These are phyloP conservation scores for Therioaphis trifolii DNA, from an alignment of 2,888 invertebrate species.

Conservation along the genomic window DNA sequence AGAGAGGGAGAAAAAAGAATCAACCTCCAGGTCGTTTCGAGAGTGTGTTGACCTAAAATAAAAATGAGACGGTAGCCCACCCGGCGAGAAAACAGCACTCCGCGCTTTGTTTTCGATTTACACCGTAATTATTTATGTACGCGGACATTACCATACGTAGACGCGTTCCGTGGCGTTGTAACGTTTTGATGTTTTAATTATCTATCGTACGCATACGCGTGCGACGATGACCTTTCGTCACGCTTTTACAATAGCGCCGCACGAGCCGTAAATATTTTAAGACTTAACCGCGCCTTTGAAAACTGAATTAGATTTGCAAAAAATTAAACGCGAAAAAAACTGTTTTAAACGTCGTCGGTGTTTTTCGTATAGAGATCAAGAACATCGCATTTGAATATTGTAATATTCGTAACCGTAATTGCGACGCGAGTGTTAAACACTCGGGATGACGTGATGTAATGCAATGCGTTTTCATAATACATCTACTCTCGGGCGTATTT, in stretches of 20 bases:
- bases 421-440: no score
- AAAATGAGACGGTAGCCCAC: constrained; percentile 41
- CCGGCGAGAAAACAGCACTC: constrained; percentile 6
- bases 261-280: constrained; percentile 5
- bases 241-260: neutral
- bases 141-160: neutral
- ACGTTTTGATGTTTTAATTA: constrained; percentile 13
- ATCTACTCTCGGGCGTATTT: no score
- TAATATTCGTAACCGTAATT: no score
- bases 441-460: no score
- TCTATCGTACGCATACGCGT: neutral
- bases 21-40: neutral
- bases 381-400: no score
- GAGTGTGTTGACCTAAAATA: constrained; percentile 40
- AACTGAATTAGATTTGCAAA: neutral
- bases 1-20: no score
- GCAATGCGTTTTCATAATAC: no score
- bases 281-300: neutral
- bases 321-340: no score
- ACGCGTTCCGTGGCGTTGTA: neutral
- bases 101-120: constrained; percentile 1
- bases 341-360: no score
- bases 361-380: no score
- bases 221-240: neutral
- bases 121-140: neutral